phyloP scores from a whole-genome alignment of 2,888 invertebrate genomes.

The Pristionchus entomophagus region DNA sequence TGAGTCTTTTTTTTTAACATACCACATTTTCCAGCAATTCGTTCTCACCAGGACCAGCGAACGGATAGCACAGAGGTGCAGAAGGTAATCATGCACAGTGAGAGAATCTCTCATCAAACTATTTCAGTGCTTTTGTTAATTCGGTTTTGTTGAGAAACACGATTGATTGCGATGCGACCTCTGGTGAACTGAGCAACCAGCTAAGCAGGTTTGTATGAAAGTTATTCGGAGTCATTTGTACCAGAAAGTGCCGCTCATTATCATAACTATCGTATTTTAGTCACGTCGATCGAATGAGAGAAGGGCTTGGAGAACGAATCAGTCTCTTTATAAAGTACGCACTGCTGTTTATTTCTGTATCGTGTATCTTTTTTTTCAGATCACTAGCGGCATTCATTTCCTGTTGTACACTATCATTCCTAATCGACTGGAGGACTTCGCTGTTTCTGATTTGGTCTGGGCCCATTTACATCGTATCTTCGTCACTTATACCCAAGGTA shows the following conservation, averaged over 20 bases:
- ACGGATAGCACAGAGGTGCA: not conserved
- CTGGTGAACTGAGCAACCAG: not conserved
- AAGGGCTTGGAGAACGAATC: not conserved
- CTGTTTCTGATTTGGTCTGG: constrained; percentile 5
- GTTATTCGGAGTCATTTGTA: not conserved
- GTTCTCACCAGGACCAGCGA: not conserved
- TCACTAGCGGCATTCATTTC: not conserved
- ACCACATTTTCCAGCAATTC: not conserved
- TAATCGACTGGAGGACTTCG: not conserved
- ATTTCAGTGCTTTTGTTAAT: not conserved
- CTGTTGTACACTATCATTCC: not conserved
- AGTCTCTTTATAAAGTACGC: not conserved
- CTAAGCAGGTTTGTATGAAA: not conserved
- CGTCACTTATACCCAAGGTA: not conserved
- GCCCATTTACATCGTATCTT: not conserved
- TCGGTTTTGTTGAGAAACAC: not conserved
- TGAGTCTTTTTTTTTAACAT: too few relatives aligned
- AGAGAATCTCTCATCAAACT: too few relatives aligned
- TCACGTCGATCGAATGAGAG: constrained; percentile 13
- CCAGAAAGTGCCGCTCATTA: not conserved
- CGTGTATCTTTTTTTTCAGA: not conserved
- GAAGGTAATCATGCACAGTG: not conserved
- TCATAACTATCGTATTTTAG: not conserved
- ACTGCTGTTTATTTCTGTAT: not conserved
- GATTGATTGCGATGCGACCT: not conserved